Evolutionary conservation across 1,140 invertebrate genomes (phyloP), one percentile per base, ranked within the genome.

Genomic region (Drosophila willistoni): DNA sequence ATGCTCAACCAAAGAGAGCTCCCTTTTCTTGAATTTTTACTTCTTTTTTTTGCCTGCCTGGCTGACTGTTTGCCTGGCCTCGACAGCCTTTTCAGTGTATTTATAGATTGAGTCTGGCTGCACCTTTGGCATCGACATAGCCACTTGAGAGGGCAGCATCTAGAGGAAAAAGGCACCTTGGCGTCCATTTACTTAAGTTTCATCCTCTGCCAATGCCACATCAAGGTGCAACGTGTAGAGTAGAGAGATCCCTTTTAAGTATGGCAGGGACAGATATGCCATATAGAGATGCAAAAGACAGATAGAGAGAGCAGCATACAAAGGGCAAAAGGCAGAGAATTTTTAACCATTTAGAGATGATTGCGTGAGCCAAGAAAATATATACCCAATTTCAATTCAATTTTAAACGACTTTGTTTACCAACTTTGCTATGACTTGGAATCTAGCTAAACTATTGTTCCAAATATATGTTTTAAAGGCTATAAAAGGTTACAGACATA

Each of bases 61-160:
- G 6, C 63, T 7, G 29, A 29, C 29, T 29, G 29, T 29, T 19
- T 51, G 44, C 44, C 44, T 44, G 59, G 17, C 41, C 39, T 44
- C 36, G 12, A n/a, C 41, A 22, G 41, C 41, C 41, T 44, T 62
- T 62, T 36, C 9, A n/a, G 60, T 68, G 71, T 85, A 85, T 85
- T 81, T 85, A 78, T 85, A 85, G 81, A 39, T 61, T 60, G 36
- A 59, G 71, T 47, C 68, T 61, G 62, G 39, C 62, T 76, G 80
- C 83, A 82, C 83, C 82, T 86, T 87, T 87, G 72, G 41, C 82
- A 78, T 70, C 61, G 60, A 62, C 60, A 41, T 42, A 62, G 79
- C 68, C 83, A 86, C 83, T 84, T 84, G 81, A 84, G 77, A 68
- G 73, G 76, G 65, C 62, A 47, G 44, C 60, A 54, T 36, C 42